Conservation (phyloP, 2,888 invertebrate genomes). For the Tromatobia lineatoria region DNA sequence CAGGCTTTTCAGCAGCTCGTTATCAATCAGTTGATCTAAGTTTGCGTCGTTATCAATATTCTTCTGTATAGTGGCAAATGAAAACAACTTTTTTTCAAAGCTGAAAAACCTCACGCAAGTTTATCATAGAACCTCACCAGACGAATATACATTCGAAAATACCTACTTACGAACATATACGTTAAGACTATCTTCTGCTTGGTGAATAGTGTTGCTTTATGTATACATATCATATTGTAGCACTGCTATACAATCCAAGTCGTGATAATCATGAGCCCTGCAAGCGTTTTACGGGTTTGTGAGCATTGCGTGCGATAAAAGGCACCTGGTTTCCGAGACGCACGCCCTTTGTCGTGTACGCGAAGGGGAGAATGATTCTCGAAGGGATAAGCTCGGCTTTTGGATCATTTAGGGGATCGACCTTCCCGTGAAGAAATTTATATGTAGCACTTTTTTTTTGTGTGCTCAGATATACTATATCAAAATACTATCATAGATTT, state of each 20-base stretch:
- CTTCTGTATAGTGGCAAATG: no score
- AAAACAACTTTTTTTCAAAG: no score
- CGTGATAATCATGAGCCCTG: constrained; percentile 26
- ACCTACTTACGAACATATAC: not conserved
- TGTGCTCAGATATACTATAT: not conserved
- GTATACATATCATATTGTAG: not conserved
- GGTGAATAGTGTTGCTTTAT: not conserved
- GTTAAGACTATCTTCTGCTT: not conserved
- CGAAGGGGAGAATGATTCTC: constrained; percentile 6
- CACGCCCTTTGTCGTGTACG: constrained; percentile 2
- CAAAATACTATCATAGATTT: constrained; percentile 11
- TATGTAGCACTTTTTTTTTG: not conserved
- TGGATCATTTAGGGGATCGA: constrained; percentile 4
- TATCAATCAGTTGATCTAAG: no score
- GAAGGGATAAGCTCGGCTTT: constrained; percentile 17
- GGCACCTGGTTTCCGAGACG: constrained; percentile 2
- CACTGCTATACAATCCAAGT: constrained; percentile 8
- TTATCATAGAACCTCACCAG: no score
- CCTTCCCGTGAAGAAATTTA: not conserved
- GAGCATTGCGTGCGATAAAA: constrained; percentile 37
- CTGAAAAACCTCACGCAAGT: no score
- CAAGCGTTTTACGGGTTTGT: not conserved
- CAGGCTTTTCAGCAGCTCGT: no score
- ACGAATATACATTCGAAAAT: no score
- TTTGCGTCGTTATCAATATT: no score